Base-by-base conservation (phyloP, 92 coral and sea anemone genomes). In the Meandrina meandrites region DNA sequence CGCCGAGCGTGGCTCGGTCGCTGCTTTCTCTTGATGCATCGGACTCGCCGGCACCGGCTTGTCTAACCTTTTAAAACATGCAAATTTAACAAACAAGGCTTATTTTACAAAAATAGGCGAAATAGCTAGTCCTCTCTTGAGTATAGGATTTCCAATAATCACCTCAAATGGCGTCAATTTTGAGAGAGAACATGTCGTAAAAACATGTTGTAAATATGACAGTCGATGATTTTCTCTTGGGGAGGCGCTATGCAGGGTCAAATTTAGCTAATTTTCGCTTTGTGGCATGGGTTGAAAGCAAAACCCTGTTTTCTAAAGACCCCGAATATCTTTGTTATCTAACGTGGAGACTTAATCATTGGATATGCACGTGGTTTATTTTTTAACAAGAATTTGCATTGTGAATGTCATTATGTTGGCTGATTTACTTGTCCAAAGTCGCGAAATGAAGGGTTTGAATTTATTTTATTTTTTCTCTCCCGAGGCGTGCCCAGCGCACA, bases 21-120 rank as follows among this genome's bases (percentile, higher is more conserved):
- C 64, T 27, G 11, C 62, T 17, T 72, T 78, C 76, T 34, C 35
- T 24, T 1, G n/a, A 14, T 17, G 12, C 3, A 45, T 56, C 37
- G 24, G 79, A 22, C 66, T 0, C 27, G 14, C 14, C 17, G 45
- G 21, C 35, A 28, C 76, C 36, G 83, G 28, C 32, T 17, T 9
- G 32, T 28, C 51, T 40, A 19, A 13, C 27, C 57, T 79, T 48
- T 50, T 56, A 14, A 58, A 72, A 86, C 95, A 92, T 90, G 92
- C 92, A 90, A 84, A 81, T 91, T 73, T 64, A 37, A 22, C 72
- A 32, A 31, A 56, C 58, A 53, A 22, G 89, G 79, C 51, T 82
- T 72, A 84, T 84, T 93, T 93, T 72, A 87, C 98, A 86, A 95
- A 94, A 95, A 82, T 83, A 89, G 98, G 83, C 98, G 98, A 95